Percentiles rank a stretch among this genome's conserved stretches.
Conservation (phyloP, 1,140 invertebrate species). For the Penaeus vannamei region DNA sequence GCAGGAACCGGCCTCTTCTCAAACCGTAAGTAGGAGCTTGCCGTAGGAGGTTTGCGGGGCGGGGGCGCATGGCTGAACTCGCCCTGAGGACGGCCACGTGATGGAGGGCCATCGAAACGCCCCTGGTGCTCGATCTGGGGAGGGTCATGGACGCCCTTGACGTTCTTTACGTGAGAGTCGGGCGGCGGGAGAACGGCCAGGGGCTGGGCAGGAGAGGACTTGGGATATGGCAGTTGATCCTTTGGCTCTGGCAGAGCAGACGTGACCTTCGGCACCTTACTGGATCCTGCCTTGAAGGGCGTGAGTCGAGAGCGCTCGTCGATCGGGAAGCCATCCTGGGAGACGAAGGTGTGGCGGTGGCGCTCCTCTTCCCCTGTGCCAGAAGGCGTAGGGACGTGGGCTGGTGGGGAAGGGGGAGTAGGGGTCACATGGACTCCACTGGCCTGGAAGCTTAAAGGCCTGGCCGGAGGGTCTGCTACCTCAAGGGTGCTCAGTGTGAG, state of each 20-base stretch:
- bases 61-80: background rate
- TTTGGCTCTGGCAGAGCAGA: background rate
- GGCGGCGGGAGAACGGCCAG: too few relatives aligned
- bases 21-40: background rate
- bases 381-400: background rate
- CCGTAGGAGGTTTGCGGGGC: background rate
- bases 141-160: too few relatives aligned
- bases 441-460: background rate
- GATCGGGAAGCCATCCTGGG: background rate
- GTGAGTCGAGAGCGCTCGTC: background rate
- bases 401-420: background rate
- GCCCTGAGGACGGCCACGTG: background rate
- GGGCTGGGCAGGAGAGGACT: too few relatives aligned
- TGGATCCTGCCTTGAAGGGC: background rate
- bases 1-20: constrained; percentile 1
- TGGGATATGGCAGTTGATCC: too few relatives aligned
- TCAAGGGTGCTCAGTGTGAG: background rate
- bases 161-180: too few relatives aligned
- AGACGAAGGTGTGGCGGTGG: background rate
- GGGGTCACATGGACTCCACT: background rate
- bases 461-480: background rate
- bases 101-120: background rate
- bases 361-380: background rate
- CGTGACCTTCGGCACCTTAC: background rate
- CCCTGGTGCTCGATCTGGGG: too few relatives aligned